Evolutionary conservation across 2,888 invertebrate species (phyloP), one percentile per base, ranked within the genome.

Genomic region (Cyclophora punctaria): DNA sequence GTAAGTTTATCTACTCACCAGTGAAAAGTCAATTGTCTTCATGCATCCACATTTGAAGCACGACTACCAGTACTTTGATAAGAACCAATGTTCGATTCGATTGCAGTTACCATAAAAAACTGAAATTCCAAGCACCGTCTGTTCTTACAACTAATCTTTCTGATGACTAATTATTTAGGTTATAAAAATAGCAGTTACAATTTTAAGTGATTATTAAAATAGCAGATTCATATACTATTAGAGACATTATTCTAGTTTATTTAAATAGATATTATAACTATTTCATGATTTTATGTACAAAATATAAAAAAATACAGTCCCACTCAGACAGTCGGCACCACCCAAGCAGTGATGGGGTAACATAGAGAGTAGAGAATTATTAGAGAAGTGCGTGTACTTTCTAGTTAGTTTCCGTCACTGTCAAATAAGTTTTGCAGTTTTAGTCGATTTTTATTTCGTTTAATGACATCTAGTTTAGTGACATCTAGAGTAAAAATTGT

Each of bases 91-190:
- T 20, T 20, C 20, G 20, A 20, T 20, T 20, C 20, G 20, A 20
- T 20, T 20, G 20, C 46, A 47, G 47, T 50, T 51, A 52, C 51
- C 53, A 56, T 52, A 64, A 56, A 60, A 58, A 64, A 63, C 64
- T 66, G 56, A 70, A 66, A 71, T 67, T 72, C 64, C 63, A 67
- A 68, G 60, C 64, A 67, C 73, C 71, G 74, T 73, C 71, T 75
- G 73, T 76, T 79, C 76, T 66, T 75, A 72, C 66, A 76, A 67
- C 67, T 69, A 56, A 56, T 65, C 61, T 66, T 58, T 67, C 66
- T 66, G 73, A 77, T 75, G 71, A 76, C 61, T 71, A 68, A 62
- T 68, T 56, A 73, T 72, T 72, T 78, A 83, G 85, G 85, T 85
- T 84, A 85, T 78, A 78, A 82, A 80, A 78, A 80, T 78, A 77